phyloP scores from a whole-genome alignment of 2,113 vertebrate species.

The Grantiella picta region DNA sequence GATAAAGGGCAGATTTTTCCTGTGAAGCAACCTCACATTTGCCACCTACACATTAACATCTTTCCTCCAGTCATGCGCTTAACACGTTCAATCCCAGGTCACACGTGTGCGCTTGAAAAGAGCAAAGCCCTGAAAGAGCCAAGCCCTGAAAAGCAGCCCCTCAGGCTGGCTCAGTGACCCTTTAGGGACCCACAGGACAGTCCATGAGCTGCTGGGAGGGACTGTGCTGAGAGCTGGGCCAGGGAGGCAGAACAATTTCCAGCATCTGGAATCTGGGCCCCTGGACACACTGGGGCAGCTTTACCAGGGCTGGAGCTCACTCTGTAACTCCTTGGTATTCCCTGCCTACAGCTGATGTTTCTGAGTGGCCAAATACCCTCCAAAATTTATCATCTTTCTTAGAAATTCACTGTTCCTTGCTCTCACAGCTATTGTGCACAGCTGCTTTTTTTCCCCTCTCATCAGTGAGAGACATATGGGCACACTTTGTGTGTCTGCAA shows the following conservation, averaged over 20 bases:
- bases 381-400: background rate
- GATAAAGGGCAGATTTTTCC: background rate
- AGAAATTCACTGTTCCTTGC: background rate
- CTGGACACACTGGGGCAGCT: background rate
- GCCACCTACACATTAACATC: background rate
- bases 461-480: background rate
- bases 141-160: background rate
- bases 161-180: background rate
- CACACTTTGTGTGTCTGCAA: background rate
- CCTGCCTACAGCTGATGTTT: background rate
- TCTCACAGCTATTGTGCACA: background rate
- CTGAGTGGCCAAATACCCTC: background rate
- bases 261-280: background rate
- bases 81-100: background rate
- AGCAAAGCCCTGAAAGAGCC: background rate
- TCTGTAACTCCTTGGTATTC: background rate
- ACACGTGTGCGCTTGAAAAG: background rate
- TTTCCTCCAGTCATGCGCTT: background rate
- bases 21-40: background rate
- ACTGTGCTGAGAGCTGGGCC: background rate
- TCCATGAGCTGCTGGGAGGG: background rate
- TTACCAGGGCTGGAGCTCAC: background rate
- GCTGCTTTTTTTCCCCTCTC: background rate
- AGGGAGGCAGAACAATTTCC: background rate
- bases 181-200: background rate